These are phyloP conservation scores for Girardinus metallicus DNA, from an alignment of 2,797 vertebrate species.

Conservation along the genomic window DNA sequence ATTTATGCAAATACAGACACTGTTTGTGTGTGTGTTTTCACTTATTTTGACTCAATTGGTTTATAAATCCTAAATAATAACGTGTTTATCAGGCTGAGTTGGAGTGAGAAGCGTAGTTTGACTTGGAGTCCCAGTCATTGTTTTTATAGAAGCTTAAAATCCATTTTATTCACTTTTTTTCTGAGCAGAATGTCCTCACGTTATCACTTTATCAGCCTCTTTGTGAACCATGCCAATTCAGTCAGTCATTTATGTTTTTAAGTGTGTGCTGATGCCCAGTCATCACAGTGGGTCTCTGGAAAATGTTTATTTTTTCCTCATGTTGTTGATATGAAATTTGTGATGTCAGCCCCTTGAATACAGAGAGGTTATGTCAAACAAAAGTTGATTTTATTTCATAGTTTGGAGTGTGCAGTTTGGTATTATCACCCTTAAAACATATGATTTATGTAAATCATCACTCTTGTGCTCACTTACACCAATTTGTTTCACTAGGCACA, in stretches of 20 bases:
- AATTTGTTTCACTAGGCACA: not conserved
- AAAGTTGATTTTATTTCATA: not conserved
- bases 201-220: not conserved
- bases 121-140: not conserved
- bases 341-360: not conserved
- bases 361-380: not conserved
- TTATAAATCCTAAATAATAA: not conserved
- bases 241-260: not conserved
- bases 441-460: not conserved
- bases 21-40: not conserved
- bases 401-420: not conserved
- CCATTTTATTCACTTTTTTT: not conserved
- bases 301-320: not conserved
- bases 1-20: not conserved
- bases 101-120: not conserved
- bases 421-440: not conserved
- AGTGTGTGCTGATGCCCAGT: not conserved
- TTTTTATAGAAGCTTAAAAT: not conserved
- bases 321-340: not conserved
- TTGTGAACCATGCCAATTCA: not conserved
- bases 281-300: not conserved
- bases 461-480: not conserved
- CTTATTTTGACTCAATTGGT: not conserved
- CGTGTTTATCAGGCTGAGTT: not conserved
- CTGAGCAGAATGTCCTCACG: not conserved